phyloP scores from a whole-genome alignment of 2,888 invertebrate species.

The Antheraea assamensis region DNA sequence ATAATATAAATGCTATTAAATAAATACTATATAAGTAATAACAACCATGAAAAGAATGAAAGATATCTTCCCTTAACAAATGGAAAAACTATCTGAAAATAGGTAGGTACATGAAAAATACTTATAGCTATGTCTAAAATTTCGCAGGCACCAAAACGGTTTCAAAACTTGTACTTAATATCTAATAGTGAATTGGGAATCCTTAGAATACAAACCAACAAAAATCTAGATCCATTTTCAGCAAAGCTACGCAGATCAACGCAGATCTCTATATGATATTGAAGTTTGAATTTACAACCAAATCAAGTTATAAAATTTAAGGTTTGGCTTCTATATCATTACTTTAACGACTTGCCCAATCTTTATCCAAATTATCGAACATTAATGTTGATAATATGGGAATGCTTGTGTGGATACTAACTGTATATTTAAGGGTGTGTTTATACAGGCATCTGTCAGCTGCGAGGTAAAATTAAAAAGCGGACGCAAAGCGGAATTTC shows the following conservation, averaged over 20 bases:
- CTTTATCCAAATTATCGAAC: constrained; percentile 21
- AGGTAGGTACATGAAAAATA: too few species aligned
- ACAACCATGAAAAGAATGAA: too few species aligned
- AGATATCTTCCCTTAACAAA: too few species aligned
- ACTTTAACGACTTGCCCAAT: constrained; percentile 20
- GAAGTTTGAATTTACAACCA: constrained; percentile 18
- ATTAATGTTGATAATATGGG: constrained; percentile 19
- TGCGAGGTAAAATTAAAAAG: constrained; percentile 76
- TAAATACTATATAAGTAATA: too few species aligned
- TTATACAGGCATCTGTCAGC: constrained; percentile 73
- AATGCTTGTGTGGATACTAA: constrained; percentile 24
- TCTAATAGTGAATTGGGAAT: background rate
- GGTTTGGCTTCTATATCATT: constrained; percentile 18
- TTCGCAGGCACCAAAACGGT: too few species aligned
- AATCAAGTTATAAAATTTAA: constrained; percentile 16
- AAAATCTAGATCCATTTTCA: background rate
- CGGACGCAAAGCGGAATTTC: constrained; percentile 48
- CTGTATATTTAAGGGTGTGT: constrained; percentile 61
- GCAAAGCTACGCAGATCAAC: background rate
- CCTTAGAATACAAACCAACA: background rate
- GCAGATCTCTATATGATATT: background rate
- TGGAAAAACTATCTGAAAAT: too few species aligned
- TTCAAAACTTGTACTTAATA: too few species aligned
- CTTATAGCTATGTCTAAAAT: too few species aligned
- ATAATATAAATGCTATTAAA: too few species aligned